phyloP scores from a whole-genome alignment of 1,140 invertebrate species.

The Zaprionus vittiger region DNA sequence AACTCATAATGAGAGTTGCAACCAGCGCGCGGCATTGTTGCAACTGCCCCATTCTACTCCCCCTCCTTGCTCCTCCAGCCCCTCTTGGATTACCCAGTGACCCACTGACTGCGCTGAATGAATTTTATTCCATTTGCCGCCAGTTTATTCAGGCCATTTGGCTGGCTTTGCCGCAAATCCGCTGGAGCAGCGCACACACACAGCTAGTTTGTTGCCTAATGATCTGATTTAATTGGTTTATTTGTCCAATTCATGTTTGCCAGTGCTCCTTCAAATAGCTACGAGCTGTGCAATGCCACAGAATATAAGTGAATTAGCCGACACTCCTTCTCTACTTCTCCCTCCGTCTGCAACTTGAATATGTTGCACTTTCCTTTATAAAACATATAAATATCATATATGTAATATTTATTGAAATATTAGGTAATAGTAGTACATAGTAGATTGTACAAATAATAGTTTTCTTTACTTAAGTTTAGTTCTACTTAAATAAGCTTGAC shows the following conservation, averaged over 20 bases:
- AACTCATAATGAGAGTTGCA: slow-evolving; percentile 52
- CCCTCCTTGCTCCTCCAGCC: not conserved
- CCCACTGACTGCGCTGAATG: slow-evolving; percentile 31
- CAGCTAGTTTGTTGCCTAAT: slow-evolving; percentile 44
- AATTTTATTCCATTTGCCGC: slow-evolving; percentile 45
- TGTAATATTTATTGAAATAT: too few species aligned
- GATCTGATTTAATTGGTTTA: slow-evolving; percentile 65
- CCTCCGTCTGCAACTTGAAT: not conserved
- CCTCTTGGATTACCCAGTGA: slow-evolving; percentile 30
- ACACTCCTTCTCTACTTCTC: not conserved
- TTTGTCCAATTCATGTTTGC: slow-evolving; percentile 18
- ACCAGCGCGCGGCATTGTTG: slow-evolving; percentile 26
- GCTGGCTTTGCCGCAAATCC: slow-evolving; percentile 54
- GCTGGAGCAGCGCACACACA: slow-evolving; percentile 28
- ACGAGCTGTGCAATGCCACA: not conserved
- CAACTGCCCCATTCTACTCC: slow-evolving; percentile 5
- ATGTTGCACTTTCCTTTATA: not conserved
- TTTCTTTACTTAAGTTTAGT: too few species aligned
- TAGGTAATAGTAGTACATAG: too few species aligned
- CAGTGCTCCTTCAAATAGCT: not conserved
- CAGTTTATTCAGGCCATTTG: slow-evolving; percentile 62
- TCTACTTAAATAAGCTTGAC: too few species aligned
- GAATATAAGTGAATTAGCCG: not conserved
- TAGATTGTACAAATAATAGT: too few species aligned
- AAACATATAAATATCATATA: not conserved